Base-by-base conservation (phyloP, 1,140 invertebrate genomes). In the Dreissena rostriformis region DNA sequence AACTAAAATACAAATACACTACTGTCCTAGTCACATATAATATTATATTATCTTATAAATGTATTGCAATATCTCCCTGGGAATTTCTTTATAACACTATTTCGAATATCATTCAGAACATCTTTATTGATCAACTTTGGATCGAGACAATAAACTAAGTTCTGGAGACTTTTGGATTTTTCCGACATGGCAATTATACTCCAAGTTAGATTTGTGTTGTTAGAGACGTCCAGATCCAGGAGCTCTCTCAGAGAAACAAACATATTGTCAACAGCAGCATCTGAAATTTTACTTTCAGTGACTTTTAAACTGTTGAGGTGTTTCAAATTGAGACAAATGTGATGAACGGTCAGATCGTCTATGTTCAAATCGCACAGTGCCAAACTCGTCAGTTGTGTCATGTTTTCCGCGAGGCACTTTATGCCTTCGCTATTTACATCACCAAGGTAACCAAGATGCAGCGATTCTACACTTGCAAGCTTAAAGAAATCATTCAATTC, bases 381-480 rank as follows among this genome's bases (percentile, higher is more conserved):
- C 5, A 84, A 53, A 19, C 26, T 24, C 51, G 55, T 71, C 24
- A 84, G 65, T 4, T 29, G 14, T 24, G 74, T 68, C 26, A 71
- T 53, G 39, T 77, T 84, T 72, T 84, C 82, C 51, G 82, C 53
- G 22, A 84, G 11, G 7, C 28, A 7, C 63, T 70, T 70, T 12
- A 77, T 39, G 22, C 82, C 74, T 49, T 11, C n/a, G 14, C 72
- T 74, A 14, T 24, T 78, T 29, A 84, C 24, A 53, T 74, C 77
- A n/a, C 71, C 77, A 14, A 71, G 77, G 52, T 71, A 39, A 17
- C 70, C 55, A 39, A 84, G 61, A 71, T 84, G 75, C 63, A 84
- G 61, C 39, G 39, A 39, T 55, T 84, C 67, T n/a, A 84, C n/a
- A 52, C n/a, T 49, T 26, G 57, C 53, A 24, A 77, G 76, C 51